A percentile compares a stretch with the other conserved stretches of the same genome.
Conservation (phyloP, 1,140 invertebrate species). For the Tyrophagus putrescentiae region DNA sequence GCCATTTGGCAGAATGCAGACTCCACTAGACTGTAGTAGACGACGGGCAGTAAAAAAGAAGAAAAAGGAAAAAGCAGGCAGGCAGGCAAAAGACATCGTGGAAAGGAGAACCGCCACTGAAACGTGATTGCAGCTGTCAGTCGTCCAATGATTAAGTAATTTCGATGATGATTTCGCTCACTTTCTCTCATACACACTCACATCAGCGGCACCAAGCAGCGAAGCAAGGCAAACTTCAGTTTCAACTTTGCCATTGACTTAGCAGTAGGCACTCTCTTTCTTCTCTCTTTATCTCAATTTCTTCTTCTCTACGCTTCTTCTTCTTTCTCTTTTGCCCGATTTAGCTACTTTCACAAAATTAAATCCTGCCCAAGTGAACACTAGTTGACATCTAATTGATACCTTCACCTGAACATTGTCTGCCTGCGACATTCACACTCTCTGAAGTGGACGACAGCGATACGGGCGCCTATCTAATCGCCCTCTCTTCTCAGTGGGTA, state of each 20-base stretch:
- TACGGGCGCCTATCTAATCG: neutral
- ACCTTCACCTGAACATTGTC: conserved; percentile 8
- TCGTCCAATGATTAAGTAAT: conserved; percentile 7
- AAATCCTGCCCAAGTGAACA: neutral
- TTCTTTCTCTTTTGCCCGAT: no score
- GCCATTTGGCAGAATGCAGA: no score
- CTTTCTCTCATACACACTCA: conserved; percentile 11
- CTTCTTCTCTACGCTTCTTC: no score
- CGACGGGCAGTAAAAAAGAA: no score
- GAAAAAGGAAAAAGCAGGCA: no score
- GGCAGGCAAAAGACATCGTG: no score
- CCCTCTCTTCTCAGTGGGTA: neutral
- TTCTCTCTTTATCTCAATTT: no score
- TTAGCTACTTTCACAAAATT: neutral
- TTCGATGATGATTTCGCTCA: neutral
- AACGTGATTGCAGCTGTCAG: conserved; percentile 15
- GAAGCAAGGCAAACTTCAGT: no score
- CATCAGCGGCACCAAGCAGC: neutral
- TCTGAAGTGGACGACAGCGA: neutral
- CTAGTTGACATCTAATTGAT: neutral
- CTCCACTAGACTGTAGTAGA: no score
- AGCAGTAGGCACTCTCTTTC: no score
- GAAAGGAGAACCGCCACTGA: no score
- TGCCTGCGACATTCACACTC: neutral
- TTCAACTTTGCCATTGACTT: no score